phyloP scores from a whole-genome alignment of 2,888 invertebrate genomes.

The Maniola hyperantus region DNA sequence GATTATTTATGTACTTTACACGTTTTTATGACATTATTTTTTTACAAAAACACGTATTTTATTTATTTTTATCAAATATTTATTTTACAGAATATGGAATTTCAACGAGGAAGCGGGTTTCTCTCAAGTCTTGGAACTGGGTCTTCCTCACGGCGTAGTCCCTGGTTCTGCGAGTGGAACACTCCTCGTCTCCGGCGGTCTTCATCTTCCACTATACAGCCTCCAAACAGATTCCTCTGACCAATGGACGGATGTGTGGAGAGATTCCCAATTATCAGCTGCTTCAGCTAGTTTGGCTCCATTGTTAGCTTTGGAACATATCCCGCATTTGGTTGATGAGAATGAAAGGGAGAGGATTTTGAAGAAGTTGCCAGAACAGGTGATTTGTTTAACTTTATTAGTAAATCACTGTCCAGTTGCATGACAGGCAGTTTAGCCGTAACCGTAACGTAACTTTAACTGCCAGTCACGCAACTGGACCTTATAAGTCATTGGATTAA shows the following conservation, averaged over 20 bases:
- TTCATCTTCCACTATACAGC: conserved; percentile 80
- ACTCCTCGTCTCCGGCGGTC: conserved; percentile 83
- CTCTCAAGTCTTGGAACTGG: conserved; percentile 85
- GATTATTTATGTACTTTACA: no score
- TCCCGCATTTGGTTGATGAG: conserved; percentile 77
- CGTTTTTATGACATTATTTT: no score
- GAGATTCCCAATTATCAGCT: conserved; percentile 74
- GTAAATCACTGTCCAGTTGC: background rate
- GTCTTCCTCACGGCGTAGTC: conserved; percentile 84
- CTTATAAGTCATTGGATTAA: no score
- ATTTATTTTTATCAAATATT: background rate
- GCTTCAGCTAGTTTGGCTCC: conserved; percentile 84
- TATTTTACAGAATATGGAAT: conserved; percentile 84
- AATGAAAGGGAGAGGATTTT: conserved; percentile 76
- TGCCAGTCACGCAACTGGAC: no score
- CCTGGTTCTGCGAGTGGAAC: conserved; percentile 85
- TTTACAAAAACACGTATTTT: no score
- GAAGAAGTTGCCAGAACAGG: conserved; percentile 81
- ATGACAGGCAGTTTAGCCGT: no score
- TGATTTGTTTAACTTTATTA: conserved; percentile 45
- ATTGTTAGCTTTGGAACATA: conserved; percentile 80
- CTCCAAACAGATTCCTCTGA: conserved; percentile 65
- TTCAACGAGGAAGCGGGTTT: conserved; percentile 88
- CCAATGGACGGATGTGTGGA: conserved; percentile 73
- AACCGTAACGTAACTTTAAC: no score